Base-by-base conservation (phyloP, 92 coral and sea anemone species). In the Epizoanthus ramosus region DNA sequence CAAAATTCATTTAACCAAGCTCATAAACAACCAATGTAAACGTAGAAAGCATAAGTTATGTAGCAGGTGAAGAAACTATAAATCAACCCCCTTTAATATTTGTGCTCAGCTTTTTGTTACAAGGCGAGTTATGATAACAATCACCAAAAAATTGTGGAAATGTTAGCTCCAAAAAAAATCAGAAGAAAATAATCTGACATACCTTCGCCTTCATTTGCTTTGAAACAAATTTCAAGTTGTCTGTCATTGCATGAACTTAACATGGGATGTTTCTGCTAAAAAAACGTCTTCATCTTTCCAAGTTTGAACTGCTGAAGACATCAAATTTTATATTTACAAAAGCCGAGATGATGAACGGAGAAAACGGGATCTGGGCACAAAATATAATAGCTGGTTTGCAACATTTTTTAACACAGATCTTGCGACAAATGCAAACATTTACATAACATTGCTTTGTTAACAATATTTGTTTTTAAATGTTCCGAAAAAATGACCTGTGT, bases 221-320 rank as follows among this genome's bases (percentile, higher is more conserved):
- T 61, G 67, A 61, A 61, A 61, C 21, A 22, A 61, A n/a, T n/a
- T 19, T 61, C 67, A 61, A 61, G 67, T 61, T 61, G 28, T 61
- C 35, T 61, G 67, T 61, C 67, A 61, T 21, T 61, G 67, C 67
- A 61, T 61, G 67, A 61, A 61, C 35, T 61, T 16, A 33, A 61
- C 67, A 61, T 61, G 33, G 33, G 67, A 61, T 61, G 67, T 61
- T 61, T 61, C 67, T 61, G 67, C 67, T 61, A 28, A 61, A 61
- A 61, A 61, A 61, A 61, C 0, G 63, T 58, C 67, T 19, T 61
- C 67, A 61, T 61, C 67, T 61, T 61, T 61, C 31, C 15, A 61
- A 61, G 67, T 61, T 61, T 61, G 67, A 61, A 61, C 67, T 61
- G 67, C 28, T 61, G 67, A 61, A 61, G 67, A 61, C 67, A 61